Percentiles rank a stretch among this genome's conserved stretches.
Evolutionary conservation across 2,113 vertebrate genomes (phyloP).

Genomic region (Orycteropus afer): DNA sequence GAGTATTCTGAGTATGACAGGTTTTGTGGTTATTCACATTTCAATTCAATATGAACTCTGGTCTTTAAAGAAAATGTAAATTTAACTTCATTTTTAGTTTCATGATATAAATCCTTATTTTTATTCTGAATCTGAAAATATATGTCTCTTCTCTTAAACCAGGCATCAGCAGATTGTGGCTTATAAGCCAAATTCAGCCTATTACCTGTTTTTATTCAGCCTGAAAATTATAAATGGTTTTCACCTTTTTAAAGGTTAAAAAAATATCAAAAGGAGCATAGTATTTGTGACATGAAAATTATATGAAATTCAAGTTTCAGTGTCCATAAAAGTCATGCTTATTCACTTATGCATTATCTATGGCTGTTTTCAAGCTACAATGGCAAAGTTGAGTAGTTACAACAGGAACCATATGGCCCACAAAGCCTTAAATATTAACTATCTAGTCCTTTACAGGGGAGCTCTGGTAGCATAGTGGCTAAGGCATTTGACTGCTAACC

Average conservation of each 20-base stretch:
- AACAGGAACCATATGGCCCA: background rate
- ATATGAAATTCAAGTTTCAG: no score
- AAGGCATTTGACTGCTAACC: no score
- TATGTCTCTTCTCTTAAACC: background rate
- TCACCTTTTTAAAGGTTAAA: background rate
- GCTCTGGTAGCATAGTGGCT: no score
- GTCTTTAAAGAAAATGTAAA: background rate
- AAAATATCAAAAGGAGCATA: background rate
- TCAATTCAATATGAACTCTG: background rate
- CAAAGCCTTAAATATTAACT: slow-evolving; percentile 8
- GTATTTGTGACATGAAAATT: background rate
- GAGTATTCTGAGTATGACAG: background rate
- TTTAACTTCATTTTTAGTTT: background rate
- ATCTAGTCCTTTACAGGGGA: background rate
- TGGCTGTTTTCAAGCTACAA: no score
- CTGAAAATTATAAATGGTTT: background rate
- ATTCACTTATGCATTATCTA: no score
- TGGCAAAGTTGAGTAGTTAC: background rate
- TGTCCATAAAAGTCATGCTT: no score
- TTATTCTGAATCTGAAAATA: slow-evolving; percentile 1
- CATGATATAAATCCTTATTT: background rate
- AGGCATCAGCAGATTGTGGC: background rate
- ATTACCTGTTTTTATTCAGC: no score
- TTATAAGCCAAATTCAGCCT: background rate
- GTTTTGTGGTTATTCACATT: background rate